A percentile compares a stretch with the other conserved stretches of the same genome.
Conservation (phyloP, 2,888 invertebrate species). For the Dasypolia templi region DNA sequence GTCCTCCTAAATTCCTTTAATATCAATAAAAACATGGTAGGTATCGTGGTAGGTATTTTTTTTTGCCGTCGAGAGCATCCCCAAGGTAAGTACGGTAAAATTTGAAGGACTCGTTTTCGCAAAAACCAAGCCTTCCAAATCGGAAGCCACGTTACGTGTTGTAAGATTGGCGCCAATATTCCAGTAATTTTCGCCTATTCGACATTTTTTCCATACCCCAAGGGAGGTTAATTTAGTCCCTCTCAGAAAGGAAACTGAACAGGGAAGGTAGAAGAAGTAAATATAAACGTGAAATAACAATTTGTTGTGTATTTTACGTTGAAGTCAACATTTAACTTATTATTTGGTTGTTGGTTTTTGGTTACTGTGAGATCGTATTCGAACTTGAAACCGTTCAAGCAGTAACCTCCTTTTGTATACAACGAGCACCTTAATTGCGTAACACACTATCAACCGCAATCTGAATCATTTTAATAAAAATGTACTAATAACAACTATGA, state of each 20-base stretch:
- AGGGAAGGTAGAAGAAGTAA: slow-evolving; percentile 54
- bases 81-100: slow-evolving; percentile 31
- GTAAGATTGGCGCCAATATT: slow-evolving; percentile 67
- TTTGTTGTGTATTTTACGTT: slow-evolving; percentile 25
- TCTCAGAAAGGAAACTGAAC: slow-evolving; percentile 68
- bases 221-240: slow-evolving; percentile 70
- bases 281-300: slow-evolving; percentile 56
- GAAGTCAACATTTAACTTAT: slow-evolving; percentile 11
- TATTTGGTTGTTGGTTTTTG: slow-evolving; percentile 6
- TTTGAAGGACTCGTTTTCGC: no score
- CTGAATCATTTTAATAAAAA: no score
- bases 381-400: not conserved
- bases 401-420: slow-evolving; percentile 1
- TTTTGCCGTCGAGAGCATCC: slow-evolving; percentile 4
- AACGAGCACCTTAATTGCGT: no score
- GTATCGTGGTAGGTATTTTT: no score
- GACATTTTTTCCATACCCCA: slow-evolving; percentile 66
- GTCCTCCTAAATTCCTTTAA: not conserved
- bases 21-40: slow-evolving; percentile 7
- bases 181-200: slow-evolving; percentile 64
- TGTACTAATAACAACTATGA: no score
- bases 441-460: no score
- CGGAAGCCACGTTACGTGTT: slow-evolving; percentile 19
- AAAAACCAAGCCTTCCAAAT: slow-evolving; percentile 11
- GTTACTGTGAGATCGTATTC: not conserved